Conservation (phyloP, 2,113 vertebrate species). For the Acanthochromis polyacanthus region DNA sequence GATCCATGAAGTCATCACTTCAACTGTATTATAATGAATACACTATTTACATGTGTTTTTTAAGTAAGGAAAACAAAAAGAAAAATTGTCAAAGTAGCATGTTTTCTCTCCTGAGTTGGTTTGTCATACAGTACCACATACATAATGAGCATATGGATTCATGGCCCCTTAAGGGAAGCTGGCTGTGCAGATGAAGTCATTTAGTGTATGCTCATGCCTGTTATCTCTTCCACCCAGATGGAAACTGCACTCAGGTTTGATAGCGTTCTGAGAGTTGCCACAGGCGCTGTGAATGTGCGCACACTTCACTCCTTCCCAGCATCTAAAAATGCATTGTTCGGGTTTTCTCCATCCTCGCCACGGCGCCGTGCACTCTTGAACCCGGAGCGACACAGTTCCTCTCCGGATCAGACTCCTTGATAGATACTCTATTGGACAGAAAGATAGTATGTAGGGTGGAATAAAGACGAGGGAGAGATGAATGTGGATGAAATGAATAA, state of each 20-base stretch:
- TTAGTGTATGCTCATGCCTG: slow-evolving; percentile 32
- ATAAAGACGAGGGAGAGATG: slow-evolving; percentile 9
- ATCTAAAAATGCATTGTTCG: slow-evolving; percentile 29
- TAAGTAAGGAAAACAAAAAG: neutral
- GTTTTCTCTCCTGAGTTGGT: neutral
- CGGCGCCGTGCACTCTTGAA: slow-evolving; percentile 41
- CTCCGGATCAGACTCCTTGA: slow-evolving; percentile 41
- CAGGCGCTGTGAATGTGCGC: slow-evolving; percentile 34
- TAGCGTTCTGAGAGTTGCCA: slow-evolving; percentile 50
- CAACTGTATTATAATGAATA: neutral
- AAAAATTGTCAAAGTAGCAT: neutral
- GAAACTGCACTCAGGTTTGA: slow-evolving; percentile 64
- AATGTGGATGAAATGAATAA: slow-evolving; percentile 58
- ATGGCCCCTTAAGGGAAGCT: slow-evolving; percentile 37
- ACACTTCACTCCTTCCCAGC: slow-evolving; percentile 17
- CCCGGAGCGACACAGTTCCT: slow-evolving; percentile 44
- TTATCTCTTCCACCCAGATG: slow-evolving; percentile 54
- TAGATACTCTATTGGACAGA: slow-evolving; percentile 60
- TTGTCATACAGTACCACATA: slow-evolving; percentile 1
- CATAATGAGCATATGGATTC: slow-evolving; percentile 31
- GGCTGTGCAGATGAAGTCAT: slow-evolving; percentile 37
- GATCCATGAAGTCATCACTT: neutral
- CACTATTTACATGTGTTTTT: neutral
- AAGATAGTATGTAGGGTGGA: slow-evolving; percentile 24
- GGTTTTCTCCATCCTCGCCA: slow-evolving; percentile 3